Evolutionary conservation across 2,888 invertebrate genomes (phyloP).

Genomic region (Mythimna ferrago): DNA sequence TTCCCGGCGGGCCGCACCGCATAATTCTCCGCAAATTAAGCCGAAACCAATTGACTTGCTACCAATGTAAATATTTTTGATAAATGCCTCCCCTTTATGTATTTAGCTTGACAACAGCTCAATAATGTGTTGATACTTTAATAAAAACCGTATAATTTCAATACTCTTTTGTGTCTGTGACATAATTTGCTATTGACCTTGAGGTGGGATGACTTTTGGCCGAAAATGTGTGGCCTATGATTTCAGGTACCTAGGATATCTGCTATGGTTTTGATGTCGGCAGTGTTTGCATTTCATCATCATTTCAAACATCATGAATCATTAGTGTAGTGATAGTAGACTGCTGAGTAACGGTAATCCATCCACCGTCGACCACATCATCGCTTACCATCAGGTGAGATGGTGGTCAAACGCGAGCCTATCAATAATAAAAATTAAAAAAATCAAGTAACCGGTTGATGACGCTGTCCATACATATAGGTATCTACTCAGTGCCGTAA

Average conservation of each 20-base stretch:
- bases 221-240: neutral
- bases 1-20: conserved; percentile 86
- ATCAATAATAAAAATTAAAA: too few relatives aligned
- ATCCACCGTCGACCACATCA: too few relatives aligned
- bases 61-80: conserved; percentile 89
- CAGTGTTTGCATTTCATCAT: neutral
- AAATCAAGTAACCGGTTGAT: too few relatives aligned
- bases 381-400: too few relatives aligned
- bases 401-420: too few relatives aligned
- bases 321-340: too few relatives aligned
- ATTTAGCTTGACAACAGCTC: conserved; percentile 63
- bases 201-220: neutral
- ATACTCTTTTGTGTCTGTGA: conserved; percentile 23
- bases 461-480: neutral
- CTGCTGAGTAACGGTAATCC: too few relatives aligned
- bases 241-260: too few relatives aligned
- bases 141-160: conserved; percentile 45
- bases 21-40: conserved; percentile 88
- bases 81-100: conserved; percentile 84
- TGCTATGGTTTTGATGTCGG: neutral
- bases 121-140: conserved; percentile 53
- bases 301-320: neutral
- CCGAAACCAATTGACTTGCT: conserved; percentile 86
- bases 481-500: too few relatives aligned
- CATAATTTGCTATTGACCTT: conserved; percentile 6